phyloP scores from a whole-genome alignment of 2,797 vertebrate genomes.

The Schizopygopsis pylzovi region DNA sequence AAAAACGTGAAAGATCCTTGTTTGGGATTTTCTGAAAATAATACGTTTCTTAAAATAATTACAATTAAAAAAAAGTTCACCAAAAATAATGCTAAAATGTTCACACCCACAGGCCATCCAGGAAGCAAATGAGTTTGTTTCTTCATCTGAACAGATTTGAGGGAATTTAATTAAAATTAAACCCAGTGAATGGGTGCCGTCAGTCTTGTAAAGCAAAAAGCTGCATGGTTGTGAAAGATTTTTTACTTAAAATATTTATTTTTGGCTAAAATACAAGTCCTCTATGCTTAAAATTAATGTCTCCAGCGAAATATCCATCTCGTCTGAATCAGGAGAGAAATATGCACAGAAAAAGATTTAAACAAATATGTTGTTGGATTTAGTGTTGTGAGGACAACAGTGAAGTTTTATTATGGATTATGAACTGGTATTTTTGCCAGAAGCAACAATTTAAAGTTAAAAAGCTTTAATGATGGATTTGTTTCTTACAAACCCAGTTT shows the following conservation, averaged over 20 bases:
- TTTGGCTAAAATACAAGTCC: not conserved
- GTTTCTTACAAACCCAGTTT: not conserved
- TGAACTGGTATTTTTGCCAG: not conserved
- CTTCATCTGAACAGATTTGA: not conserved
- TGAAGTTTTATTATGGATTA: not conserved
- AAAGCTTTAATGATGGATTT: not conserved
- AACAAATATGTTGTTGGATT: not conserved
- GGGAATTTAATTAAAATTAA: too few relatives aligned
- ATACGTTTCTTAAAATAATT: not conserved
- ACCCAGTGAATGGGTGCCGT: not conserved
- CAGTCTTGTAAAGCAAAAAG: not conserved
- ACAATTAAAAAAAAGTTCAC: not conserved
- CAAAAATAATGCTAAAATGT: not conserved
- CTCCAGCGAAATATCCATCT: not conserved
- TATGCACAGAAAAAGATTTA: not conserved
- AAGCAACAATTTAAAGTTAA: not conserved
- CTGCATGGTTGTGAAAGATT: not conserved
- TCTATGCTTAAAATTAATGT: not conserved
- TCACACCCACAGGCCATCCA: not conserved
- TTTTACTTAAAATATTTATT: not conserved
- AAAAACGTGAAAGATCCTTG: slow-evolving; percentile 8
- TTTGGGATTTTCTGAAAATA: slow-evolving; percentile 34
- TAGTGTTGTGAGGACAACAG: not conserved
- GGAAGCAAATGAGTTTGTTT: not conserved
- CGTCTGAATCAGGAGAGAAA: not conserved